Conservation (phyloP, 2,797 vertebrate genomes). For the Lacerta viridis region DNA sequence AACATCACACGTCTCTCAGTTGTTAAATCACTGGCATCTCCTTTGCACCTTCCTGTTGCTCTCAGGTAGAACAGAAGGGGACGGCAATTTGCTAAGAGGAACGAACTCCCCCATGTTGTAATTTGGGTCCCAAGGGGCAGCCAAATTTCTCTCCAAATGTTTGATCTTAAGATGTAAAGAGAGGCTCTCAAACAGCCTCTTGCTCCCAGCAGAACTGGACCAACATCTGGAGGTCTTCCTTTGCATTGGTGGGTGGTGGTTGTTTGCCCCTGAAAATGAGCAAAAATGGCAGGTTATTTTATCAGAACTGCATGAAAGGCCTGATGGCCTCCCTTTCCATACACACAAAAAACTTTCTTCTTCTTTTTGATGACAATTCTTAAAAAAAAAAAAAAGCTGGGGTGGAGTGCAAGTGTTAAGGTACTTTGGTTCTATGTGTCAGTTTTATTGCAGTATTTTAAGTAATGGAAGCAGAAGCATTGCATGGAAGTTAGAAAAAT, state of each 20-base stretch:
- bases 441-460: background rate
- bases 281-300: slow-evolving; percentile 12
- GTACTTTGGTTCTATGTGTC: background rate
- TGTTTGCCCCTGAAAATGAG: slow-evolving; percentile 4
- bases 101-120: slow-evolving; percentile 51
- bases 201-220: slow-evolving; percentile 48
- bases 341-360: background rate
- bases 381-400: background rate
- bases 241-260: slow-evolving; percentile 18
- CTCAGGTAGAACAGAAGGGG: slow-evolving; percentile 53
- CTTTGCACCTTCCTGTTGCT: slow-evolving; percentile 62
- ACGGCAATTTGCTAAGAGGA: slow-evolving; percentile 24
- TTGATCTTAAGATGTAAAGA: slow-evolving; percentile 63
- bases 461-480: background rate
- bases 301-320: background rate
- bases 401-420: too few species aligned
- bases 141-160: slow-evolving; percentile 73
- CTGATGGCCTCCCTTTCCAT: background rate
- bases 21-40: slow-evolving; percentile 61
- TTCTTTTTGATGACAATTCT: background rate
- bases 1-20: slow-evolving; percentile 20
- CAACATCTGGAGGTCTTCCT: slow-evolving; percentile 47
- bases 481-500: background rate
- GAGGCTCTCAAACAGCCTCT: slow-evolving; percentile 44
- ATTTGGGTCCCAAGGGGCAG: slow-evolving; percentile 57